Percentiles rank a stretch among this genome's conserved stretches.
Evolutionary conservation across 2,113 vertebrate genomes (phyloP).

Genomic region (Oceanites oceanicus): DNA sequence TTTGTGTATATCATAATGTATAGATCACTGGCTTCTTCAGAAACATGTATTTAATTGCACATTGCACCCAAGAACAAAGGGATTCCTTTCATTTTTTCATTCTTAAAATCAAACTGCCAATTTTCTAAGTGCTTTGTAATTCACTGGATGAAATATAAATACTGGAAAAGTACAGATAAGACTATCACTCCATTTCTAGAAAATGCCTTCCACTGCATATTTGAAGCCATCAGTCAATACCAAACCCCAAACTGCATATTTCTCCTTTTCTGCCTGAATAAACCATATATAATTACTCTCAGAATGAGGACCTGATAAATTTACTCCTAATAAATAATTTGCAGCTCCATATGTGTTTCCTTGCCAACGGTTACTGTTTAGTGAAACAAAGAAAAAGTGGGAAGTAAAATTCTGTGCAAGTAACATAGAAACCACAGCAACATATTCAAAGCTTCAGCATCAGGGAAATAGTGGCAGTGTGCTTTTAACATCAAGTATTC

Average conservation of each 20-base stretch:
- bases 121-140: neutral
- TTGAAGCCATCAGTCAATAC: constrained; percentile 14
- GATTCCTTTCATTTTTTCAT: constrained; percentile 17
- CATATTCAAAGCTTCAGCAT: neutral
- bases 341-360: constrained; percentile 66
- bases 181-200: constrained; percentile 36
- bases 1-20: neutral
- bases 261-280: constrained; percentile 44
- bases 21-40: neutral
- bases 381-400: constrained; percentile 19
- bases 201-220: neutral
- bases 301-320: constrained; percentile 63
- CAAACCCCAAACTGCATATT: neutral
- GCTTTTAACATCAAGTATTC: neutral
- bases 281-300: constrained; percentile 36
- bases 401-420: neutral
- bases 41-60: neutral
- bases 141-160: constrained; percentile 18
- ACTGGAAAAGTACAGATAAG: neutral
- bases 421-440: neutral
- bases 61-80: neutral
- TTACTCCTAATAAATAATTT: constrained; percentile 65
- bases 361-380: constrained; percentile 51
- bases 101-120: neutral
- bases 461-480: neutral